Conservation (phyloP, 2,113 vertebrate genomes). For the Pelecanoides urinatrix region DNA sequence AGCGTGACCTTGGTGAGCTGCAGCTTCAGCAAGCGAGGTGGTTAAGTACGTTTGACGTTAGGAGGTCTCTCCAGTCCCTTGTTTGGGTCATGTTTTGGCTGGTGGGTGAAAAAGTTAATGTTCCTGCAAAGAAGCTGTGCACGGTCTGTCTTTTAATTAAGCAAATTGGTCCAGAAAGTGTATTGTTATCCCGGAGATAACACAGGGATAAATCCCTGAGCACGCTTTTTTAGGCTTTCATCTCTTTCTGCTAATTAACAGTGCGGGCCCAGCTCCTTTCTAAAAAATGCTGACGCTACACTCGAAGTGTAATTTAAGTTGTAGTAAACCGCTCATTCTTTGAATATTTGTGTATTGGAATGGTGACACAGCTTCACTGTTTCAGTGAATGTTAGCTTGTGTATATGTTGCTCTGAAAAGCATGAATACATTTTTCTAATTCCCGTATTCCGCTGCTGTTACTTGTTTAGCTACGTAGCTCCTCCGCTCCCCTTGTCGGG, state of each 20-base stretch:
- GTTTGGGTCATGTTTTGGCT: accelerated
- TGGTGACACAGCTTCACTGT: neutral
- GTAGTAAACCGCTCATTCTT: neutral
- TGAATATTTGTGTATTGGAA: too few relatives aligned
- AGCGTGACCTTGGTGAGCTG: neutral
- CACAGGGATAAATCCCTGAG: too few relatives aligned
- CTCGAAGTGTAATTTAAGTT: neutral
- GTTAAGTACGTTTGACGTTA: too few relatives aligned
- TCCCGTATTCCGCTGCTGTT: accelerated
- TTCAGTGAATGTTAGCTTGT: accelerated
- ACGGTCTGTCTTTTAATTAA: neutral
- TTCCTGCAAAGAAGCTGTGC: neutral
- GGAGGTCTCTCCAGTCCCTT: too few relatives aligned
- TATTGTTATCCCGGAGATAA: neutral
- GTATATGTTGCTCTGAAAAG: accelerated
- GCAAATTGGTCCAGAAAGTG: too few relatives aligned
- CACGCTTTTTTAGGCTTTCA: accelerated
- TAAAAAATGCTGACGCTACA: neutral
- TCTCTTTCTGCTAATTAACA: neutral
- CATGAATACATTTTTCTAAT: neutral
- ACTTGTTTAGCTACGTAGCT: neutral
- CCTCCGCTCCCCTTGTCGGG: accelerated
- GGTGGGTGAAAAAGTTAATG: too few relatives aligned
- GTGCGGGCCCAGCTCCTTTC: neutral
- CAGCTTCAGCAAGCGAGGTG: neutral